Evolutionary conservation across 1,140 invertebrate genomes (phyloP).

Genomic region (Paraescarpia echinospica): DNA sequence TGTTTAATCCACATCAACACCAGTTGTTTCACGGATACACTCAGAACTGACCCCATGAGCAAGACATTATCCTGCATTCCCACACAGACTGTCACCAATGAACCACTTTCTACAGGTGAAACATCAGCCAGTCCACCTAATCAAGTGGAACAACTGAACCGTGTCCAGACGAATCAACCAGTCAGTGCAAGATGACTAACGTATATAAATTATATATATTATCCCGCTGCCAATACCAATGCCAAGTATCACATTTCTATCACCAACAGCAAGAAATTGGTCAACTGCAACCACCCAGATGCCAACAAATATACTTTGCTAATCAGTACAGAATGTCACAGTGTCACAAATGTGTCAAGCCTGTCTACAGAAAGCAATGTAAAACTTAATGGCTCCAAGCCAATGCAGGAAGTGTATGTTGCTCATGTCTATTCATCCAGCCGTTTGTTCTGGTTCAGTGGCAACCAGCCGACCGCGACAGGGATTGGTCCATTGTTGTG

Average conservation of each 20-base stretch:
- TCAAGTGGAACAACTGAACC: background rate
- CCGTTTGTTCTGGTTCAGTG: background rate
- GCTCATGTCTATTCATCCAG: background rate
- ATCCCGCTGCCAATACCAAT: background rate
- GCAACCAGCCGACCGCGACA: background rate
- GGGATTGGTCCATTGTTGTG: background rate
- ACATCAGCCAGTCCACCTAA: background rate
- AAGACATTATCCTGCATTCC: background rate
- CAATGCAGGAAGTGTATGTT: background rate
- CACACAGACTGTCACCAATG: background rate
- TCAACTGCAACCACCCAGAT: background rate
- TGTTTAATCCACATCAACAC: background rate
- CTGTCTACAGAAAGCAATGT: background rate
- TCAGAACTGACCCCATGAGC: background rate
- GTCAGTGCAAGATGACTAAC: background rate
- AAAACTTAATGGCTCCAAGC: background rate
- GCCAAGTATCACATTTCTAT: background rate
- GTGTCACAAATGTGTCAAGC: background rate
- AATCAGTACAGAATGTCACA: background rate
- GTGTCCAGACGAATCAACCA: background rate
- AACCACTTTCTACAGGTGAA: background rate
- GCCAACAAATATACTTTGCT: background rate
- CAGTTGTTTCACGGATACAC: background rate
- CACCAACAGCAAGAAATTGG: background rate
- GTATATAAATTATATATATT: background rate